phyloP scores from a whole-genome alignment of 1,140 invertebrate species.

The Battus philenor region DNA sequence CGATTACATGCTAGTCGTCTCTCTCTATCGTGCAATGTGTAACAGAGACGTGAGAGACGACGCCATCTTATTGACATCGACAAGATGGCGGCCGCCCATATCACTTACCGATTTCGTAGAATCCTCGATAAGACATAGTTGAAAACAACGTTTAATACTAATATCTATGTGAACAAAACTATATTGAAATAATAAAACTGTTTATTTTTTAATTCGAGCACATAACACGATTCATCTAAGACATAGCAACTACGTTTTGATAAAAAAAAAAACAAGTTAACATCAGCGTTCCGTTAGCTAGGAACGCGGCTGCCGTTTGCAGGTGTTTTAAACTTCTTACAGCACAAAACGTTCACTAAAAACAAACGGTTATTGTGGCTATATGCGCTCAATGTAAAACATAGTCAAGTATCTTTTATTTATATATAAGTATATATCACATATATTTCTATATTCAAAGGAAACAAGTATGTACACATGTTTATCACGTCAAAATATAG shows the following conservation, averaged over 20 bases:
- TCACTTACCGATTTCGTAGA: constrained; percentile 69
- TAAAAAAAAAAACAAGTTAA: too few relatives aligned
- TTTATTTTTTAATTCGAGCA: constrained; percentile 2
- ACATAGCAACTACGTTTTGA: constrained; percentile 8
- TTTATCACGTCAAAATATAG: too few relatives aligned
- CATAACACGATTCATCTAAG: constrained; percentile 6
- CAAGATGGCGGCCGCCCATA: constrained; percentile 30
- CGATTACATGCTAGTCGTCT: constrained; percentile 5
- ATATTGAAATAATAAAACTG: constrained; percentile 9
- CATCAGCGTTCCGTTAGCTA: too few relatives aligned
- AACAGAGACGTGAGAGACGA: constrained; percentile 15
- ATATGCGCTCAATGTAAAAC: too few relatives aligned
- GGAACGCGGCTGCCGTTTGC: too few relatives aligned
- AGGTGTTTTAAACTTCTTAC: too few relatives aligned
- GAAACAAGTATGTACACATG: too few relatives aligned
- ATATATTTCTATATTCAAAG: too few relatives aligned
- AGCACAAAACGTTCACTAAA: too few relatives aligned
- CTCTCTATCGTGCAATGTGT: constrained; percentile 21
- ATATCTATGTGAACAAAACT: constrained; percentile 12
- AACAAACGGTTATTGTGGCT: too few relatives aligned
- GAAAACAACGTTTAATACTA: constrained; percentile 30
- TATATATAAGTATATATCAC: too few relatives aligned
- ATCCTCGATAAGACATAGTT: constrained; percentile 65
- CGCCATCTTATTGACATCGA: constrained; percentile 34
- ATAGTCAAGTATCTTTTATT: too few relatives aligned